phyloP scores from a whole-genome alignment of 1,140 invertebrate species.

The Holcopasites calliopsidis region DNA sequence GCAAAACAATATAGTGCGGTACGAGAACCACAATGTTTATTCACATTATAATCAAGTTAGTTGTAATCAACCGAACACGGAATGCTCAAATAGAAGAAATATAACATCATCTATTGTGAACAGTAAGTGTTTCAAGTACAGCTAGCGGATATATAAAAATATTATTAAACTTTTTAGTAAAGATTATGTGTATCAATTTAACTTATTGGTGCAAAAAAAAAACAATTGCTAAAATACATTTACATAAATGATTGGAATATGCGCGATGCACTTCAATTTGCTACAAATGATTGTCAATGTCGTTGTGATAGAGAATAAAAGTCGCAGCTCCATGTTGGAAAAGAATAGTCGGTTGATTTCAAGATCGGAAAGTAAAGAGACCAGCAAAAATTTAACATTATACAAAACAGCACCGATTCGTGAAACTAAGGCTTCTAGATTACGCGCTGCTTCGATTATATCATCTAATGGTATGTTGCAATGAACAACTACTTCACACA shows the following conservation, averaged over 20 bases:
- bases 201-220: not conserved
- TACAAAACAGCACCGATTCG: slow-evolving; percentile 77
- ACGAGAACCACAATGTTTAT: slow-evolving; percentile 41
- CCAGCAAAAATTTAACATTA: slow-evolving; percentile 38
- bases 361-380: slow-evolving; percentile 54
- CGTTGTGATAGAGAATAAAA: slow-evolving; percentile 49
- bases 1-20: slow-evolving; percentile 44
- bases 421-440: slow-evolving; percentile 85
- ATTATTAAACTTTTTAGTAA: not conserved
- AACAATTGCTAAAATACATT: slow-evolving; percentile 21
- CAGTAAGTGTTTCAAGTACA: slow-evolving; percentile 42
- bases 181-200: not conserved
- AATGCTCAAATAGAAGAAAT: slow-evolving; percentile 46
- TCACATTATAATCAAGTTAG: slow-evolving; percentile 44
- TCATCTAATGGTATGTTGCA: slow-evolving; percentile 57
- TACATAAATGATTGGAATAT: slow-evolving; percentile 2
- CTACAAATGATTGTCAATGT: not conserved
- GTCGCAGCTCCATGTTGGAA: slow-evolving; percentile 40
- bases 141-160: not conserved
- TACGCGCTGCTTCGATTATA: slow-evolving; percentile 82
- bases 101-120: slow-evolving; percentile 41
- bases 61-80: slow-evolving; percentile 44
- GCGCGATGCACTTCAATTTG: slow-evolving; percentile 23
- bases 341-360: slow-evolving; percentile 47
- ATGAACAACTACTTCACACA: not conserved